A percentile compares a stretch with the other conserved stretches of the same genome.
Conservation (phyloP, 2,113 vertebrate genomes). For the Marcusenius ussheri region DNA sequence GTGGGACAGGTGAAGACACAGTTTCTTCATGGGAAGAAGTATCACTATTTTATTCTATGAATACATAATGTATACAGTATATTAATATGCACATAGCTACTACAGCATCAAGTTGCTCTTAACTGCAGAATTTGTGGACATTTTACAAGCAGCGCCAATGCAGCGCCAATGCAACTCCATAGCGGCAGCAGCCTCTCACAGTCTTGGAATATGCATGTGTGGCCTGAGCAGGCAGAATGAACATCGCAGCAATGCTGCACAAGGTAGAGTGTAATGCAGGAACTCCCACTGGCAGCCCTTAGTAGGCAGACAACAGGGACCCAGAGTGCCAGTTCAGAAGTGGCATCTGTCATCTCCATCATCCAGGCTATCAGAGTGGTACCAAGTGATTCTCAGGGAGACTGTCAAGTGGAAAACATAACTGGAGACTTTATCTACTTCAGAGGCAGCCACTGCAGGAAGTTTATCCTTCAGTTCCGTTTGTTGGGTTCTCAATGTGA, state of each 20-base stretch:
- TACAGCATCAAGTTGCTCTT: not conserved
- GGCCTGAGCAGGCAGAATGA: not conserved
- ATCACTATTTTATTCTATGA: not conserved
- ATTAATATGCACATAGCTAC: not conserved
- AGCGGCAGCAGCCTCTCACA: not conserved
- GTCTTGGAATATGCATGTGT: not conserved
- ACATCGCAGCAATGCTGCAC: not conserved
- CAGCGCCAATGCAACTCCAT: not conserved
- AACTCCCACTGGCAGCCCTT: not conserved
- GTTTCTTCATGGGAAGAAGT: not conserved
- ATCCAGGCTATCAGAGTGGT: not conserved
- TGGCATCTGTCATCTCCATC: not conserved
- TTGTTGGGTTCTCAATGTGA: not conserved
- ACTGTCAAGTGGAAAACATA: not conserved
- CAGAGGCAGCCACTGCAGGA: constrained; percentile 6
- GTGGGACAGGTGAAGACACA: too few species aligned
- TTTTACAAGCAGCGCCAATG: not conserved
- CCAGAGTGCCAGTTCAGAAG: not conserved
- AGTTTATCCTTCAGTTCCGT: not conserved
- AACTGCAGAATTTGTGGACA: not conserved
- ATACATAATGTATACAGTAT: not conserved
- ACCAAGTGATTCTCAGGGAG: not conserved
- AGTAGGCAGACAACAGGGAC: not conserved
- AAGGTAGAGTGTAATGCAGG: not conserved
- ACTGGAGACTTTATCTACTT: not conserved